A percentile compares a stretch with the other conserved stretches of the same genome.
These are phyloP conservation scores for Buphagus erythrorhynchus DNA, from an alignment of 2,797 vertebrate genomes.

Conservation along the genomic window DNA sequence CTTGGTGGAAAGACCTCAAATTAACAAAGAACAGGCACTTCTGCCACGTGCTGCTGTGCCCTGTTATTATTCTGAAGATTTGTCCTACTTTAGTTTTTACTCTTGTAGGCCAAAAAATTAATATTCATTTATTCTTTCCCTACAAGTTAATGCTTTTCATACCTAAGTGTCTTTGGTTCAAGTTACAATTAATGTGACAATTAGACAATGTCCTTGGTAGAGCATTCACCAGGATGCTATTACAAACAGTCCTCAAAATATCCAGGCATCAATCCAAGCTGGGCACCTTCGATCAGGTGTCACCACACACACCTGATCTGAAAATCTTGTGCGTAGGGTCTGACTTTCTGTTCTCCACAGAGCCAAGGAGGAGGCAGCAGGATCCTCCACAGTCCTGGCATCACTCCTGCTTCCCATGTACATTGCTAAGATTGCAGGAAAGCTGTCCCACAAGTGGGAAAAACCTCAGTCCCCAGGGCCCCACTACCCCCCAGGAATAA, in stretches of 20 bases:
- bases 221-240: background rate
- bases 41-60: background rate
- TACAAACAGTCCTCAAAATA: background rate
- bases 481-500: background rate
- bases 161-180: background rate
- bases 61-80: background rate
- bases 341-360: background rate
- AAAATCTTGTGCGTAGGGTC: accelerated
- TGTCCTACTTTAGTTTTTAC: background rate
- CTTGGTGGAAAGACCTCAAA: background rate
- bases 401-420: background rate
- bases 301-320: background rate
- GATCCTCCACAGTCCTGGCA: background rate
- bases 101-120: background rate
- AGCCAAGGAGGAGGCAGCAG: background rate
- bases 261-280: background rate
- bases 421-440: background rate
- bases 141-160: background rate
- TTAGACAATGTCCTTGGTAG: background rate
- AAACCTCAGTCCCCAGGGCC: background rate
- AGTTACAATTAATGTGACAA: background rate
- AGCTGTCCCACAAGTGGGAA: background rate
- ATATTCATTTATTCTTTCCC: background rate
- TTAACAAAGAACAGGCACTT: background rate
- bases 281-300: background rate